A percentile compares a stretch with the other conserved stretches of the same genome.
Conservation (phyloP, 2,888 invertebrate species). For the Drosophila diplacantha region DNA sequence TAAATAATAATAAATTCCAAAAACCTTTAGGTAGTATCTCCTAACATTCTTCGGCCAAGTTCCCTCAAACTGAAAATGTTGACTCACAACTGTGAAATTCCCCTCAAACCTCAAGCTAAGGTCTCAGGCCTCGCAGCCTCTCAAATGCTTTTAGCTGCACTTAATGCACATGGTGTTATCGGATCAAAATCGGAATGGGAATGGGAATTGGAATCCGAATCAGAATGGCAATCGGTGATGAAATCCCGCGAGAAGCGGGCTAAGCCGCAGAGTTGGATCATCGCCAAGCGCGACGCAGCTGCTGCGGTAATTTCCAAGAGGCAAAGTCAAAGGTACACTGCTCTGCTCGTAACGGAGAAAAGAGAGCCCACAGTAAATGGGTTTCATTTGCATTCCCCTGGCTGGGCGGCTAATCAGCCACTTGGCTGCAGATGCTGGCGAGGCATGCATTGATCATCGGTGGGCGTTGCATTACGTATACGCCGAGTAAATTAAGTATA, state of each 20-base stretch:
- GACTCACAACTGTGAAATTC: constrained; percentile 13
- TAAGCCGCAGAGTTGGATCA: constrained; percentile 33
- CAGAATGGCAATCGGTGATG: constrained; percentile 4
- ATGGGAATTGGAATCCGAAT: constrained; percentile 6
- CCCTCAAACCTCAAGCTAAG: constrained; percentile 1
- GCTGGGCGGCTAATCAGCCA: constrained; percentile 1
- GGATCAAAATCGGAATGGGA: constrained; percentile 19
- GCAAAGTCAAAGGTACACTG: constrained; percentile 29
- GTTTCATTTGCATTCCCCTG: constrained; percentile 23
- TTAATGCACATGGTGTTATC: constrained; percentile 28
- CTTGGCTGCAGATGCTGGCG: constrained; percentile 9
- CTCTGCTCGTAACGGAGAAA: background rate
- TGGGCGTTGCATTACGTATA: constrained; percentile 54
- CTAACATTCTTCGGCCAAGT: background rate
- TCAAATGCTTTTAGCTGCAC: constrained; percentile 27
- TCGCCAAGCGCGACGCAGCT: constrained; percentile 20
- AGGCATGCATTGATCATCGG: constrained; percentile 8
- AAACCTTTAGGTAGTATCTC: background rate
- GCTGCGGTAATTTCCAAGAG: constrained; percentile 13
- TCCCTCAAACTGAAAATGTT: background rate
- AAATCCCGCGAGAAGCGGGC: constrained; percentile 22
- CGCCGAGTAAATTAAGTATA: constrained; percentile 58
- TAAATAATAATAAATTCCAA: background rate
- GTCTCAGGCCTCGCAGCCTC: background rate
- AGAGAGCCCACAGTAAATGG: constrained; percentile 12